A percentile compares a stretch with the other conserved stretches of the same genome.
These are phyloP conservation scores for Thamnaconus septentrionalis DNA, from an alignment of 2,113 vertebrate species.

Conservation along the genomic window DNA sequence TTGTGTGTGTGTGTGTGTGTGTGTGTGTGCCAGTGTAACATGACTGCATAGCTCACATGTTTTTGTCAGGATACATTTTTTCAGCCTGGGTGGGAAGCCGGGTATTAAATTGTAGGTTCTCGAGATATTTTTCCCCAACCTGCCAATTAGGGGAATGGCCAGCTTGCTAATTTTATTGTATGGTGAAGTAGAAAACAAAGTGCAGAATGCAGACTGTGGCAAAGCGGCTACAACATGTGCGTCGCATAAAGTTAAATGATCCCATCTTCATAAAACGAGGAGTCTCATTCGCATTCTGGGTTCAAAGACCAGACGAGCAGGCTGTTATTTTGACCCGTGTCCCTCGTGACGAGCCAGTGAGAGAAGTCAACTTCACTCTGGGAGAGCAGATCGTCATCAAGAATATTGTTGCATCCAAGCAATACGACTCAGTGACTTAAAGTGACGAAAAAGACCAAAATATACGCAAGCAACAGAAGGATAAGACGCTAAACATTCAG, in stretches of 20 bases:
- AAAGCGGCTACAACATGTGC: conserved; percentile 1
- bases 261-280: background rate
- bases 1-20: background rate
- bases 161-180: conserved; percentile 47
- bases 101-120: conserved; percentile 45
- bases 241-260: conserved; percentile 23
- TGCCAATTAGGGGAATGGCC: conserved; percentile 51
- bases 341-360: too few species aligned
- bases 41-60: conserved; percentile 18
- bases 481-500: conserved; percentile 32
- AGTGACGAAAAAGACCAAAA: background rate
- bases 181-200: conserved; percentile 40
- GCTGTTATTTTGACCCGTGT: conserved; percentile 9
- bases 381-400: conserved; percentile 19
- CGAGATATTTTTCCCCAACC: conserved; percentile 34
- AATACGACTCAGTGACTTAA: background rate
- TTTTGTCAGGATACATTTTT: conserved; percentile 29
- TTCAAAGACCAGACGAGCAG: too few species aligned
- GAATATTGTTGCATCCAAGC: conserved; percentile 24
- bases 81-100: conserved; percentile 23
- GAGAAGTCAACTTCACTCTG: conserved; percentile 18
- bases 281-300: background rate
- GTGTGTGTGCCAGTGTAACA: background rate
- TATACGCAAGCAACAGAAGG: background rate
- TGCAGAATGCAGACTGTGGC: conserved; percentile 3